Conservation (phyloP, 2,888 invertebrate genomes). For the Cheilosia vernalis region DNA sequence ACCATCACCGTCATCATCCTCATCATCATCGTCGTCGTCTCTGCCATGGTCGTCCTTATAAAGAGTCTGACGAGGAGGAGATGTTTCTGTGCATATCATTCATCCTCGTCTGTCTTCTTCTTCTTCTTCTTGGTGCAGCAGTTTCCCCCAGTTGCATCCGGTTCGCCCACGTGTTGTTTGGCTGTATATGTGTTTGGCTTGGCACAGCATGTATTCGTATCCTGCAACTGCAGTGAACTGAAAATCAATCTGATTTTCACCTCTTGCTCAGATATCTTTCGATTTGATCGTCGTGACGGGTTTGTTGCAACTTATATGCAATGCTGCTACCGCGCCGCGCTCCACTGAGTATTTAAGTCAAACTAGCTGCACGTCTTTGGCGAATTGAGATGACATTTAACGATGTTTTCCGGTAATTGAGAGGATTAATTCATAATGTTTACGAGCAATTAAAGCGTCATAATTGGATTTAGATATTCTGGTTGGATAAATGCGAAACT, state of each 20-base stretch:
- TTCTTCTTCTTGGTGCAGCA: constrained; percentile 8
- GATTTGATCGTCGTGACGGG: constrained; percentile 64
- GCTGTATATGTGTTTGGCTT: neutral
- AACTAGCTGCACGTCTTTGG: constrained; percentile 35
- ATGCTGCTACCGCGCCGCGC: constrained; percentile 13
- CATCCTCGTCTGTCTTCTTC: neutral
- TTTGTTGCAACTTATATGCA: constrained; percentile 40
- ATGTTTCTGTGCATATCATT: constrained; percentile 23
- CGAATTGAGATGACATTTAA: constrained; percentile 68
- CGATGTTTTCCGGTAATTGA: constrained; percentile 72
- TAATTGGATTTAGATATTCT: constrained; percentile 65
- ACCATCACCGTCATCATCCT: neutral
- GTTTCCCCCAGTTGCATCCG: constrained; percentile 31
- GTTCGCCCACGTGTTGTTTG: constrained; percentile 60
- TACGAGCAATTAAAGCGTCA: constrained; percentile 69
- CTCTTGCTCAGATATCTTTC: constrained; percentile 62
- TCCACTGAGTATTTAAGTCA: constrained; percentile 58
- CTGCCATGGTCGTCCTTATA: constrained; percentile 18
- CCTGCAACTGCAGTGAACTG: constrained; percentile 67
- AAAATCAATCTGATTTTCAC: constrained; percentile 75
- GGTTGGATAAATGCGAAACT: neutral
- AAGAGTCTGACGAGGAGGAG: constrained; percentile 31
- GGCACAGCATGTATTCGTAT: constrained; percentile 12
- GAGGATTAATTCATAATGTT: constrained; percentile 68
- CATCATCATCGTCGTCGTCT: neutral